Base-by-base conservation (phyloP, 2,797 vertebrate species). In the Cuniculus paca region DNA sequence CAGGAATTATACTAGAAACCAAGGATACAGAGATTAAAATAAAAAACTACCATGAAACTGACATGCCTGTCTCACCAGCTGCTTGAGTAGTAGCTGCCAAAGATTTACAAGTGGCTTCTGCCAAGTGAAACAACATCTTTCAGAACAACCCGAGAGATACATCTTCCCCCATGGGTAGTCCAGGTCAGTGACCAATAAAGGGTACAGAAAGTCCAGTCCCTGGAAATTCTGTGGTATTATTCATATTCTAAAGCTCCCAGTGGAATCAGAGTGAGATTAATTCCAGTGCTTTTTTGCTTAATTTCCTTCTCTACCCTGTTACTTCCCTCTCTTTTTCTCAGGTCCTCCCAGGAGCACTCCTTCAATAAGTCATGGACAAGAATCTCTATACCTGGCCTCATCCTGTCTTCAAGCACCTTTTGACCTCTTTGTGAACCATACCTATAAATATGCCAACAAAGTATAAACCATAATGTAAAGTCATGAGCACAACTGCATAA, bases 21-120 rank as follows among this genome's bases (percentile, higher is more conserved):
- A 93, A 93, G 54, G 63, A 88, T 91, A 65, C 45, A 63, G 79
- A 90, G 56, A 75, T 91, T 80, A 68, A 94, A 95, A 89, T 79
- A 72, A 92, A 94, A 95, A 68, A 36, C 75, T 39, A 75, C 39
- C 65, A 14, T 6, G n/a, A 74, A 88, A 42, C 22, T 31, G 19
- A 82, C 22, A 5, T 10, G 12, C 42, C n/a, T 45, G 1, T 6
- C 17, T 24, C 8, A 70, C 45, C 86, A 60, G 81, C 36, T 84
- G 42, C 72, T 70, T 28, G 0, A 61, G 19, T 14, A 48, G 14
- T n/a, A 48, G 28, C 52, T 95, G 89, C 93, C 93, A 93, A 96
- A 77, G 13, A 22, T 34, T 74, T 34, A 52, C 12, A 10, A 54
- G n/a, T 34, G 63, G 24, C 8, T 42, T 84, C 36, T 70, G 52